Conservation (phyloP, 37 sponge, comb jelly and placozoan species). For the Halisarca cf. caerulea region DNA sequence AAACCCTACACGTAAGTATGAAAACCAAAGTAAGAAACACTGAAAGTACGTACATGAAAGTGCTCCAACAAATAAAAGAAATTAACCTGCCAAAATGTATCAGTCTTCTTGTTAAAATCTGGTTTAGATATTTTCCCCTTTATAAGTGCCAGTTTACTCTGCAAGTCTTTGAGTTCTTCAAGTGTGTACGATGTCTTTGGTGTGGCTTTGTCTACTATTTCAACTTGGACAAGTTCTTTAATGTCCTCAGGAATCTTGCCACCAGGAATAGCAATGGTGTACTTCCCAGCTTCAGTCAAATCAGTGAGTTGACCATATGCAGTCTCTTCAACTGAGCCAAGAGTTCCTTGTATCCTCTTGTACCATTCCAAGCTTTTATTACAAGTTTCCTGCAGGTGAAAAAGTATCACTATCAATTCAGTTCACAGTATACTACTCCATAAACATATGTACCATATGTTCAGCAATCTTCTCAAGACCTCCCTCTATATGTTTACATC, state of each 20-base stretch:
- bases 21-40: no score
- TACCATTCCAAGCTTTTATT: constrained; percentile 66
- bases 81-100: constrained; percentile 16
- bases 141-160: constrained; percentile 82
- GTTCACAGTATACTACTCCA: no score
- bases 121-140: constrained; percentile 61
- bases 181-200: constrained; percentile 46
- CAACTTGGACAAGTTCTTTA: constrained; percentile 46
- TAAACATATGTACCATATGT: no score
- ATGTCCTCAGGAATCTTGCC: constrained; percentile 9
- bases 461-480: no score
- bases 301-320: constrained; percentile 68
- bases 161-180: constrained; percentile 75
- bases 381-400: constrained; percentile 18
- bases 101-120: neutral
- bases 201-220: constrained; percentile 16
- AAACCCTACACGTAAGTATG: no score
- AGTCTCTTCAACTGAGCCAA: constrained; percentile 71
- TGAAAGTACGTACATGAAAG: no score
- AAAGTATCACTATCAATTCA: no score
- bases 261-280: constrained; percentile 26
- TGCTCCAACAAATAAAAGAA: no score
- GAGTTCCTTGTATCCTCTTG: constrained; percentile 67
- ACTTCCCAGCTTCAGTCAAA: constrained; percentile 59
- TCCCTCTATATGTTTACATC: neutral